Evolutionary conservation across 2,113 vertebrate species (phyloP).

Genomic region (Vulpes lagopus): DNA sequence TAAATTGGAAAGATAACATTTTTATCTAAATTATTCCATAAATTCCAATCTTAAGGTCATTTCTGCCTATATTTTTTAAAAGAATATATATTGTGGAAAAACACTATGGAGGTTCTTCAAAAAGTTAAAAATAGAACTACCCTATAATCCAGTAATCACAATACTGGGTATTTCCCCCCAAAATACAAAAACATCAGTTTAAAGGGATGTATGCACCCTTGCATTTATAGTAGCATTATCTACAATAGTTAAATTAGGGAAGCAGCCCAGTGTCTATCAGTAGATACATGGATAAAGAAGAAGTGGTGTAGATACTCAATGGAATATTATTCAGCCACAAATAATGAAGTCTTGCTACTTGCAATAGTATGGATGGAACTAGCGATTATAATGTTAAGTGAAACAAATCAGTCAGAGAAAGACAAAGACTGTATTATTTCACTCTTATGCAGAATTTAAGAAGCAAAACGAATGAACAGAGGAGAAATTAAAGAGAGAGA

Average conservation of each 20-base stretch:
- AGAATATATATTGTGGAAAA: not conserved
- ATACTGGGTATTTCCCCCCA: not conserved
- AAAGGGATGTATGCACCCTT: not conserved
- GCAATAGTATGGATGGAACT: not conserved
- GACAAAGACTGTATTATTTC: not conserved
- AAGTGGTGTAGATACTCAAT: not conserved
- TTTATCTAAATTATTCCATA: not conserved
- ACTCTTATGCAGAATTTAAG: not conserved
- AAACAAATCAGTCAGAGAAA: not conserved
- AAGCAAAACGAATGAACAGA: not conserved
- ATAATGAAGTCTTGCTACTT: not conserved
- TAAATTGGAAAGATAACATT: not conserved
- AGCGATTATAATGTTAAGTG: not conserved
- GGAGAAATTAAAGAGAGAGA: not conserved
- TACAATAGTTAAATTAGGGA: not conserved
- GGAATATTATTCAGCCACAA: not conserved
- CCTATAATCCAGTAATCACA: not conserved
- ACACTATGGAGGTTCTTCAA: not conserved
- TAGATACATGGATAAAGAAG: not conserved
- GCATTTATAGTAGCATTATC: not conserved
- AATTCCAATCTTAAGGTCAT: not conserved
- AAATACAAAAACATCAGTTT: not conserved
- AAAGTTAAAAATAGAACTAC: not conserved
- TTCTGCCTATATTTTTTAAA: not conserved
- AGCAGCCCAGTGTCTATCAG: not conserved